A percentile compares a stretch with the other conserved stretches of the same genome.
These are phyloP conservation scores for Ceratosolen solmsi DNA, from an alignment of 1,140 invertebrate species.

Conservation along the genomic window DNA sequence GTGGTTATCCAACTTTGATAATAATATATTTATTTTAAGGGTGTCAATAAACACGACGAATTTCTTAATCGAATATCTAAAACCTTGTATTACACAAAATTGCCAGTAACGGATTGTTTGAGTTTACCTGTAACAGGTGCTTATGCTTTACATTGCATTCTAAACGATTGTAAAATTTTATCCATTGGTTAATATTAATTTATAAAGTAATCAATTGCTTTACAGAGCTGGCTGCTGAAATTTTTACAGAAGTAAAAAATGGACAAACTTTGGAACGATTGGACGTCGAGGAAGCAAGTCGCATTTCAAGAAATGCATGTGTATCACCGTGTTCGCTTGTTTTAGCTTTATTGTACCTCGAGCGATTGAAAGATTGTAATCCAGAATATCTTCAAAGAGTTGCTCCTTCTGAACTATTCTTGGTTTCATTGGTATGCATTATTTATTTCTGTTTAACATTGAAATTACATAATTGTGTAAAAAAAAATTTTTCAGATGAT, in stretches of 20 bases:
- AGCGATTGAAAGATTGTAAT: conserved; percentile 86
- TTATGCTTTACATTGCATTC: conserved; percentile 52
- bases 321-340: conserved; percentile 89
- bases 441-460: too few relatives aligned
- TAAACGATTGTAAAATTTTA: not conserved
- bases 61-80: conserved; percentile 87
- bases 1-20: not conserved
- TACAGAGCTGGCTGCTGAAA: conserved; percentile 86
- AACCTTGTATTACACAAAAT: conserved; percentile 88
- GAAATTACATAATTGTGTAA: too few relatives aligned
- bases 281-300: conserved; percentile 84
- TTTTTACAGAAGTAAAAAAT: conserved; percentile 83
- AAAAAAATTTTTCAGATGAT: conserved; percentile 84
- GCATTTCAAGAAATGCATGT: conserved; percentile 84
- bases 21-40: conserved; percentile 72
- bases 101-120: conserved; percentile 80
- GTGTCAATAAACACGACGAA: conserved; percentile 79
- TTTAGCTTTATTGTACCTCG: conserved; percentile 89
- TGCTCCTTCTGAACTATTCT: conserved; percentile 90
- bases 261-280: conserved; percentile 84
- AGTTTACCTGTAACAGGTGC: conserved; percentile 87
- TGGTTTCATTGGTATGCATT: conserved; percentile 88
- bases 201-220: conserved; percentile 54
- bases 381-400: conserved; percentile 86
- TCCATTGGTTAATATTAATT: not conserved